Conservation (phyloP, 2,797 vertebrate species). For the Oreochromis grahami region DNA sequence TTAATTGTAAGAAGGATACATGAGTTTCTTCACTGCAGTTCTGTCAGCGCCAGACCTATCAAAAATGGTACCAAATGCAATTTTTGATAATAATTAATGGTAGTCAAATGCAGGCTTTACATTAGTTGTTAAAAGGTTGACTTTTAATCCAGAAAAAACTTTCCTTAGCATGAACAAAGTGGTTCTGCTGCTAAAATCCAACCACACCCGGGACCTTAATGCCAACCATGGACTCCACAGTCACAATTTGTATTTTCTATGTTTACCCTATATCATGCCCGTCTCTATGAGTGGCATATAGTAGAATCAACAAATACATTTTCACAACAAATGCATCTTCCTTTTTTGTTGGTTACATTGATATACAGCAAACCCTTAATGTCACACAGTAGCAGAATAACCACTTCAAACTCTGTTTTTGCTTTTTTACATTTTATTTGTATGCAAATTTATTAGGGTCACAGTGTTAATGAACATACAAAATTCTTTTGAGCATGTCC, state of each 20-base stretch:
- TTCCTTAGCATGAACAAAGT: neutral
- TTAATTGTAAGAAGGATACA: neutral
- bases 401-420: neutral
- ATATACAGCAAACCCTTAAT: neutral
- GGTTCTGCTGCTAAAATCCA: neutral
- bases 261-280: accelerated
- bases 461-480: neutral
- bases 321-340: neutral
- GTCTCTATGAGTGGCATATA: accelerated
- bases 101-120: accelerated
- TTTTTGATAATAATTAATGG: neutral
- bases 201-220: accelerated
- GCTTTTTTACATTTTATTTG: neutral
- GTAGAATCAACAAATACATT: neutral
- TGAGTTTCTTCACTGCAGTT: neutral
- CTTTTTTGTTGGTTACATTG: neutral
- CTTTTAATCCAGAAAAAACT: neutral
- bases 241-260: neutral
- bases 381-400: neutral
- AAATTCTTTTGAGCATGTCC: neutral
- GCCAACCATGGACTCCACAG: neutral
- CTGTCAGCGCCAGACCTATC: neutral
- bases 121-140: neutral
- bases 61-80: neutral
- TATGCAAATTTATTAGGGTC: neutral